phyloP scores from a whole-genome alignment of 2,888 invertebrate genomes.

The Hyposoter dolosus region DNA sequence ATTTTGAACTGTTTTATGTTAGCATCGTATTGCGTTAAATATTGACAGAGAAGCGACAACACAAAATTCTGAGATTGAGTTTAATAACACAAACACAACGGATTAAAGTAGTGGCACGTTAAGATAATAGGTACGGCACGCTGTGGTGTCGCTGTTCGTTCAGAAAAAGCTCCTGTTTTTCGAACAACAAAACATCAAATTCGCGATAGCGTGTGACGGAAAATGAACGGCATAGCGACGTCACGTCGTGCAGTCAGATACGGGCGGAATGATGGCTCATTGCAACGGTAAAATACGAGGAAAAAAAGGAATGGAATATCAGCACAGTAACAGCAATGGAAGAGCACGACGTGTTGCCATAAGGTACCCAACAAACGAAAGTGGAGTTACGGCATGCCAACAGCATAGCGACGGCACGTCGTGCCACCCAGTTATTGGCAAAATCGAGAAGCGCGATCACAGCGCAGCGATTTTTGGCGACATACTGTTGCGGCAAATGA shows the following conservation, averaged over 20 bases:
- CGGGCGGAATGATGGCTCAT: no score
- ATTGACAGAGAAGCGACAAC: no score
- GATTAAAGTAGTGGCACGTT: no score
- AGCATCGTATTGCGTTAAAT: constrained; percentile 42
- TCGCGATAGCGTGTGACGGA: neutral
- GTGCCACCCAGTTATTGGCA: neutral
- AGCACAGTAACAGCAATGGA: no score
- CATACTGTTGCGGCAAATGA: neutral
- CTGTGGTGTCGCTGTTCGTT: neutral
- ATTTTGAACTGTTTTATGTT: constrained; percentile 7
- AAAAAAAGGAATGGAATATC: no score
- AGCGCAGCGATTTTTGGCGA: neutral
- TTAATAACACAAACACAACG: no score
- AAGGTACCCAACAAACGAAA: no score
- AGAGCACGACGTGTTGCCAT: no score
- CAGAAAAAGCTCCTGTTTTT: neutral
- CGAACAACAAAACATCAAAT: neutral
- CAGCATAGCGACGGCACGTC: no score
- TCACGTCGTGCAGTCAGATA: neutral
- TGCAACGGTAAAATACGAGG: no score
- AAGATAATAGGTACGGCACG: neutral
- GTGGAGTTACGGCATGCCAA: no score
- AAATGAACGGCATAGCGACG: neutral
- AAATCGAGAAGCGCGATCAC: neutral
- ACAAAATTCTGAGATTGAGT: no score